Base-by-base conservation (phyloP, 2,113 vertebrate species). In the Melierax canorus region DNA sequence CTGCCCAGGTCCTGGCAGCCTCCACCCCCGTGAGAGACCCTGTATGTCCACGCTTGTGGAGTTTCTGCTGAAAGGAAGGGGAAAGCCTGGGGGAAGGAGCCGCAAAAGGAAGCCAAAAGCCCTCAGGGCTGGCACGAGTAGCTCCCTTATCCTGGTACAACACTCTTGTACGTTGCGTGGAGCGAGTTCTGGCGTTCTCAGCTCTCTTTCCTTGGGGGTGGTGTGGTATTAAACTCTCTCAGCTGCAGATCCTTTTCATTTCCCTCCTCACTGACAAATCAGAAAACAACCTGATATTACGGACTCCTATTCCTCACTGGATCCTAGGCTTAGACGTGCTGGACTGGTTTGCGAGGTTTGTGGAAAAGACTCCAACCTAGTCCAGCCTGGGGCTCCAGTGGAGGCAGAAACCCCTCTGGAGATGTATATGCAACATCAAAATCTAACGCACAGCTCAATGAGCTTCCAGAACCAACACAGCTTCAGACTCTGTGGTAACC, bases 401-500 rank as follows among this genome's bases (percentile, higher is more conserved):
- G 36, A 92, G 51, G 75, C 56, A 93, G 51, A 94, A 95, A 58
- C 19, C 26, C 41, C 59, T 66, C 76, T 74, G 71, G 74, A 95
- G 76, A 86, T 5, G 0, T 27, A 63, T 6, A 58, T 32, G 36
- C 36, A 90, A 71, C 74, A 92, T 76, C 45, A 69, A 41, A 64
- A 77, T 41, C 79, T 51, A 72, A 90, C 1, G 5, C 26, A 84
- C 39, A 96, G 68, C 34, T 90, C 80, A 86, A 14, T 5, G 15
- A 93, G 56, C 51, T 95, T 93, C 90, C 86, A 90, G 66, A 95
- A 59, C 50, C 77, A 87, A 59, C 78, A 71, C 39, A 95, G 88
- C 86, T 92, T 91, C 5, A 1, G 92, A 95, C 67, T 93, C 88
- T n/a, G 81, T 58, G 50, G 69, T 94, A 97, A 93, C 85, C 85